Evolutionary conservation across 1,140 invertebrate genomes (phyloP).

Genomic region (Drosophila rhopaloa): DNA sequence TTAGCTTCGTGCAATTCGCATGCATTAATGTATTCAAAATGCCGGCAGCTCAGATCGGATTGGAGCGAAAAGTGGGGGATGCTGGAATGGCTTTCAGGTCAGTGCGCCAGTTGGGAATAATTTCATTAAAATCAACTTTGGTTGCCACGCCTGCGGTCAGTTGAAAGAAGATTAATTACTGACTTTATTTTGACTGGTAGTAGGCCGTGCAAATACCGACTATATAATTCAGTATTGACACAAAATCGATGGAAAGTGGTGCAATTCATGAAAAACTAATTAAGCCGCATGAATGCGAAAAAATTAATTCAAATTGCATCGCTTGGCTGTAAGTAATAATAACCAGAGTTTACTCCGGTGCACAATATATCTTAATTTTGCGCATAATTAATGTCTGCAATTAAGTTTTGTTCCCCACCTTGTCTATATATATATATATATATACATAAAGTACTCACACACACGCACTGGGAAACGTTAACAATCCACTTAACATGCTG

Average conservation of each 20-base stretch:
- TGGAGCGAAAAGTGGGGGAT: neutral
- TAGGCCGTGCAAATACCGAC: neutral
- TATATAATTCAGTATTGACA: slow-evolving; percentile 58
- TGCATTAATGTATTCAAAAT: slow-evolving; percentile 36
- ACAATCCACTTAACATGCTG: slow-evolving; percentile 77
- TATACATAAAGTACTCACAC: neutral
- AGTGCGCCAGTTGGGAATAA: slow-evolving; percentile 24
- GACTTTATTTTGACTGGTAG: slow-evolving; percentile 23
- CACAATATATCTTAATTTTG: slow-evolving; percentile 73
- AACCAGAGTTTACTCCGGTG: slow-evolving; percentile 39
- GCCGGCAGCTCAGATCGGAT: slow-evolving; percentile 14
- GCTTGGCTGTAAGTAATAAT: slow-evolving; percentile 35
- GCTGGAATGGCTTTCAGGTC: slow-evolving; percentile 2
- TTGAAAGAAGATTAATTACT: slow-evolving; percentile 46
- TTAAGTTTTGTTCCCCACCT: slow-evolving; percentile 49
- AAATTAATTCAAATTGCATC: slow-evolving; percentile 72
- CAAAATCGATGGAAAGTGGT: slow-evolving; percentile 32
- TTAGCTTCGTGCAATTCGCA: slow-evolving; percentile 50
- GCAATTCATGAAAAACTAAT: slow-evolving; percentile 58
- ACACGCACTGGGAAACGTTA: slow-evolving; percentile 46
- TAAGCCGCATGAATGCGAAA: slow-evolving; percentile 40
- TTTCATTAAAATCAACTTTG: slow-evolving; percentile 65
- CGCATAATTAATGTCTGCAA: slow-evolving; percentile 73
- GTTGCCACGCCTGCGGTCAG: slow-evolving; percentile 20
- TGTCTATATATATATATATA: slow-evolving; percentile 19